Evolutionary conservation across 2,888 invertebrate genomes (phyloP).

Genomic region (Siphonodentalium dalli): DNA sequence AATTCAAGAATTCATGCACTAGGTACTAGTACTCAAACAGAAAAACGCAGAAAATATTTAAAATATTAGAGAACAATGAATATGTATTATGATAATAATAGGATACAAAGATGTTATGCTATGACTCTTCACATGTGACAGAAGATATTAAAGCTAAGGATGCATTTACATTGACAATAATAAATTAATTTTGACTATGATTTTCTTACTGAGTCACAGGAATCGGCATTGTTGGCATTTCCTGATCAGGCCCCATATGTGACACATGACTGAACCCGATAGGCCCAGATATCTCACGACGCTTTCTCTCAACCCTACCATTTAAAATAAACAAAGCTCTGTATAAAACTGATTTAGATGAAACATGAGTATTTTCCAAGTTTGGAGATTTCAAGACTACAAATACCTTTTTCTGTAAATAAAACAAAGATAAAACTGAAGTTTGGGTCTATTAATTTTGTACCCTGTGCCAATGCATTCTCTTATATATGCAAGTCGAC

Average conservation of each 20-base stretch:
- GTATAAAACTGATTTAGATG: background rate
- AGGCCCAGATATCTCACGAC: conserved; percentile 84
- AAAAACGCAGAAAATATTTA: too few relatives aligned
- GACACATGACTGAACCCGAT: conserved; percentile 98
- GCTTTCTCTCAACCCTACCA: conserved; percentile 48
- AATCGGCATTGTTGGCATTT: conserved; percentile 77
- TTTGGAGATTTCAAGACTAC: too few relatives aligned
- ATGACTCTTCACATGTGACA: background rate
- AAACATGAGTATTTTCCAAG: background rate
- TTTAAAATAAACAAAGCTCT: background rate
- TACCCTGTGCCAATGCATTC: too few relatives aligned
- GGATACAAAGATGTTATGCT: too few relatives aligned
- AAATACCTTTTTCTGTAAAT: too few relatives aligned
- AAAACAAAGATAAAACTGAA: too few relatives aligned
- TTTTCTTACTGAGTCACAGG: conserved; percentile 28
- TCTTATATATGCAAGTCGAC: too few relatives aligned
- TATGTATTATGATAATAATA: too few relatives aligned
- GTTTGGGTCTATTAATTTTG: too few relatives aligned
- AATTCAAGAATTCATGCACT: too few relatives aligned
- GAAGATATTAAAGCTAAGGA: background rate
- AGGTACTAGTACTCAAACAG: too few relatives aligned
- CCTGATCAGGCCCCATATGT: conserved; percentile 88
- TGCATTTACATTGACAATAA: background rate
- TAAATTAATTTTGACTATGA: background rate
- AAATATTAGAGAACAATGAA: too few relatives aligned